These are phyloP conservation scores for Pyrocoelia pectoralis DNA, from an alignment of 2,888 invertebrate genomes.

Conservation along the genomic window DNA sequence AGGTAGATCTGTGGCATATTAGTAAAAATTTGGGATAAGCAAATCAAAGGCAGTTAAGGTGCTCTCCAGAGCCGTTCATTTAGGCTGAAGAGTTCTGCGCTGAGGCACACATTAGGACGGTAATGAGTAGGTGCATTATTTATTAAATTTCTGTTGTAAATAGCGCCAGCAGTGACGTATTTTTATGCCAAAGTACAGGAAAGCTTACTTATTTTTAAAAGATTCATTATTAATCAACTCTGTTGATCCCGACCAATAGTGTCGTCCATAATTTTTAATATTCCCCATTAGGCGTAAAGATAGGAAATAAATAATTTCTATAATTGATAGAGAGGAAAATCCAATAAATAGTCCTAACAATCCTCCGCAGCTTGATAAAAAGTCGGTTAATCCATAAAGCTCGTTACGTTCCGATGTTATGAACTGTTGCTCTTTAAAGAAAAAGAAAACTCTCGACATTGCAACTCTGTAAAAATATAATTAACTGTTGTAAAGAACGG, in stretches of 20 bases:
- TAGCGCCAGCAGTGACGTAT: no score
- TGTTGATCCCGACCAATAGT: constrained; percentile 56
- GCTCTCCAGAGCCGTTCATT: no score
- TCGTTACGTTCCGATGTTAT: constrained; percentile 66
- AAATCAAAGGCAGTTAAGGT: no score
- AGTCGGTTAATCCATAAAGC: constrained; percentile 65
- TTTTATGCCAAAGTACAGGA: no score
- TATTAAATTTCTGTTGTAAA: no score
- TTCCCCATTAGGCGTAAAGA: constrained; percentile 63
- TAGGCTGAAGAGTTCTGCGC: no score
- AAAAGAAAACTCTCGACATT: constrained; percentile 70
- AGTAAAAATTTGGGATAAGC: no score
- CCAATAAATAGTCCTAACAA: constrained; percentile 69
- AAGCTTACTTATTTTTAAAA: constrained; percentile 46
- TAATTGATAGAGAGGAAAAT: constrained; percentile 70
- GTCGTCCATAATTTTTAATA: constrained; percentile 58
- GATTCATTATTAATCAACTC: constrained; percentile 48
- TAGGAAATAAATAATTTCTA: constrained; percentile 68
- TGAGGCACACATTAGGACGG: no score
- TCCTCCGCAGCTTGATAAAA: constrained; percentile 67
- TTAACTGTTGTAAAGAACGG: neutral
- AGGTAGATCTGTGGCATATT: no score
- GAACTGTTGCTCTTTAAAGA: constrained; percentile 74
- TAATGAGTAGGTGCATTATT: no score
- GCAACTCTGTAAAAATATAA: constrained; percentile 58